A percentile compares a stretch with the other conserved stretches of the same genome.
phyloP scores from a whole-genome alignment of 1,140 invertebrate species.

The Cheumatopsyche charites region DNA sequence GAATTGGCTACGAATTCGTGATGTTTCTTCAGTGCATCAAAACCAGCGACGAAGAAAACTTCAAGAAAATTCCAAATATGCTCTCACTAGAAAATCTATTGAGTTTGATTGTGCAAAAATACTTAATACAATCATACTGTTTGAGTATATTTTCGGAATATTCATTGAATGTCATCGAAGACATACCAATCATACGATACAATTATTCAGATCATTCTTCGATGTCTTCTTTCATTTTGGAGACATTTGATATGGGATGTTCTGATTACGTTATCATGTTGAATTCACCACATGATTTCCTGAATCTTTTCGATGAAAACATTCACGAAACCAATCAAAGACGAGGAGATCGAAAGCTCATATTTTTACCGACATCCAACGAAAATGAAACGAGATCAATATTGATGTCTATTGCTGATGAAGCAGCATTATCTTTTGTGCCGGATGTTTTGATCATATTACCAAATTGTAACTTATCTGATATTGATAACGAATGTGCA shows the following conservation, averaged over 20 bases:
- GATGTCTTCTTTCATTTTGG: conserved; percentile 19
- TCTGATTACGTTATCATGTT: conserved; percentile 43
- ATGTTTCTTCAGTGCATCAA: neutral
- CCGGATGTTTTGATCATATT: conserved; percentile 43
- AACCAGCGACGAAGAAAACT: neutral
- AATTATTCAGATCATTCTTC: neutral
- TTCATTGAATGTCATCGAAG: neutral
- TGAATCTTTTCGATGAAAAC: conserved; percentile 42
- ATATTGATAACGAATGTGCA: conserved; percentile 1
- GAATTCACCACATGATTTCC: conserved; percentile 27
- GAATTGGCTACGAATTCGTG: neutral
- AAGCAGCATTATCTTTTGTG: conserved; percentile 27
- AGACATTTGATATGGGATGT: conserved; percentile 43
- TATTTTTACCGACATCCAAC: conserved; percentile 39
- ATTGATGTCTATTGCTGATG: conserved; percentile 29
- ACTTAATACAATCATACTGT: conserved; percentile 41
- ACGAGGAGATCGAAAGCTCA: conserved; percentile 42
- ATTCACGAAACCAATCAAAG: conserved; percentile 46
- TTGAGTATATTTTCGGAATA: conserved; percentile 37
- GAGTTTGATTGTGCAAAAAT: conserved; percentile 37
- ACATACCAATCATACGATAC: conserved; percentile 17
- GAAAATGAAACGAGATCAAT: conserved; percentile 14
- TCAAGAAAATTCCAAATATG: neutral
- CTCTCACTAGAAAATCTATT: conserved; percentile 1
- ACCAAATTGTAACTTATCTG: conserved; percentile 21